Percentiles rank a stretch among this genome's conserved stretches.
Conservation (phyloP, 1,140 invertebrate genomes). For the Monomorium pharaonis region DNA sequence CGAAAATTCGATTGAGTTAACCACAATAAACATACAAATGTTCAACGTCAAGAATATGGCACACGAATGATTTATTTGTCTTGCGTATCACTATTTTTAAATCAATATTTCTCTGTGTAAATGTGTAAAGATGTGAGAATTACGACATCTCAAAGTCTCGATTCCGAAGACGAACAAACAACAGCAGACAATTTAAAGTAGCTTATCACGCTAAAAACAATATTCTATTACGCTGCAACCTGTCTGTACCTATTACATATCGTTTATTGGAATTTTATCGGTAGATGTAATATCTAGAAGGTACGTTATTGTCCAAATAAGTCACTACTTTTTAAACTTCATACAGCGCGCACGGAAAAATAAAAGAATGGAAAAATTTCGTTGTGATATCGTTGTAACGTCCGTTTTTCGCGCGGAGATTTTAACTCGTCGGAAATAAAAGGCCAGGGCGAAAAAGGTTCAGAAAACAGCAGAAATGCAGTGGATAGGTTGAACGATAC, state of each 20-base stretch:
- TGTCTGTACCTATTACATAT: neutral
- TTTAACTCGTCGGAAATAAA: too few species aligned
- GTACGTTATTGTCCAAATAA: neutral
- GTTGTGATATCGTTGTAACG: neutral
- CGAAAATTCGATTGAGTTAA: neutral
- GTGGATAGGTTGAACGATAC: too few species aligned
- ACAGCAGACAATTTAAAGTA: neutral
- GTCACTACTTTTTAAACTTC: neutral
- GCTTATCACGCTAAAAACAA: neutral
- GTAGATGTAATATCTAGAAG: neutral
- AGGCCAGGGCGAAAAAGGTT: too few species aligned
- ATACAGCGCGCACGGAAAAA: neutral
- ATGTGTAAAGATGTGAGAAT: neutral
- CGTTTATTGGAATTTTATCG: constrained; percentile 32
- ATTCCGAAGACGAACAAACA: neutral
- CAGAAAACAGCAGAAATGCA: too few species aligned
- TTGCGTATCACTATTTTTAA: constrained; percentile 13
- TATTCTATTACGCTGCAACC: neutral
- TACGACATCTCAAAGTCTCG: neutral
- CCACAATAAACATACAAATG: neutral
- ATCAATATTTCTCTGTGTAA: neutral
- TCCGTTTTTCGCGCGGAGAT: too few species aligned
- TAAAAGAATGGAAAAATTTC: neutral
- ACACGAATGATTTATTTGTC: constrained; percentile 17
- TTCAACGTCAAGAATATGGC: neutral